Evolutionary conservation across 1,140 invertebrate genomes (phyloP).

Genomic region (Anthonomus grandis): DNA sequence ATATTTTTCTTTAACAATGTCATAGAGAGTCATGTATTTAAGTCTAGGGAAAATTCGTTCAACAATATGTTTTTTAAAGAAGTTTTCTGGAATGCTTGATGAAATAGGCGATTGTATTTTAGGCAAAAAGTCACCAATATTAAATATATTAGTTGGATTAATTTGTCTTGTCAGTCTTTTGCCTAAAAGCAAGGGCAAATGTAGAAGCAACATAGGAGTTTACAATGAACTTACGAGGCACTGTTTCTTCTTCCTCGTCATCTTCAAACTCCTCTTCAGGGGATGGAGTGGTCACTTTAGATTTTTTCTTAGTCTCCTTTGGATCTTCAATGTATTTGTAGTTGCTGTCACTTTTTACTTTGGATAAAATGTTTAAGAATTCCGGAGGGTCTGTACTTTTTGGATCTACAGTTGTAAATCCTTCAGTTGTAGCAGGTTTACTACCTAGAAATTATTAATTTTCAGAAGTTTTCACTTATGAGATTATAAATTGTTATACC

Average conservation of each 20-base stretch:
- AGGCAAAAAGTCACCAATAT: conserved; percentile 21
- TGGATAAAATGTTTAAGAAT: conserved; percentile 41
- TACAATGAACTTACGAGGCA: no score
- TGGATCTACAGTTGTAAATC: conserved; percentile 8
- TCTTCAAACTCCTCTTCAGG: conserved; percentile 25
- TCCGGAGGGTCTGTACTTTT: conserved; percentile 37
- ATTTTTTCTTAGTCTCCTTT: conserved; percentile 27
- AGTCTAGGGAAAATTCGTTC: conserved; percentile 20
- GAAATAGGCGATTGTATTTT: conserved; percentile 19
- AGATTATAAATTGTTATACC: background rate
- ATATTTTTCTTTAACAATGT: conserved; percentile 17
- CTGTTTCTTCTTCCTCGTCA: conserved; percentile 32
- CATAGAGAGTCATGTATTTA: conserved; percentile 18
- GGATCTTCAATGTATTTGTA: conserved; percentile 41
- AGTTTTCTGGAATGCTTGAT: conserved; percentile 11
- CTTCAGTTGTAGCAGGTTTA: background rate
- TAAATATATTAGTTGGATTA: conserved; percentile 14
- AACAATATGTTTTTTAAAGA: conserved; percentile 18
- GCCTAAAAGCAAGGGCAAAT: conserved; percentile 1
- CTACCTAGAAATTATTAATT: background rate
- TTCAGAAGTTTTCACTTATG: background rate
- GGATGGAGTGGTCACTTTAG: conserved; percentile 25
- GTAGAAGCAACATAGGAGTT: background rate
- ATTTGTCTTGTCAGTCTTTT: conserved; percentile 1
- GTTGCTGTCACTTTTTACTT: conserved; percentile 32